A percentile compares a stretch with the other conserved stretches of the same genome.
These are phyloP conservation scores for Drosophila nebulosa DNA, from an alignment of 1,140 invertebrate genomes.

Conservation along the genomic window DNA sequence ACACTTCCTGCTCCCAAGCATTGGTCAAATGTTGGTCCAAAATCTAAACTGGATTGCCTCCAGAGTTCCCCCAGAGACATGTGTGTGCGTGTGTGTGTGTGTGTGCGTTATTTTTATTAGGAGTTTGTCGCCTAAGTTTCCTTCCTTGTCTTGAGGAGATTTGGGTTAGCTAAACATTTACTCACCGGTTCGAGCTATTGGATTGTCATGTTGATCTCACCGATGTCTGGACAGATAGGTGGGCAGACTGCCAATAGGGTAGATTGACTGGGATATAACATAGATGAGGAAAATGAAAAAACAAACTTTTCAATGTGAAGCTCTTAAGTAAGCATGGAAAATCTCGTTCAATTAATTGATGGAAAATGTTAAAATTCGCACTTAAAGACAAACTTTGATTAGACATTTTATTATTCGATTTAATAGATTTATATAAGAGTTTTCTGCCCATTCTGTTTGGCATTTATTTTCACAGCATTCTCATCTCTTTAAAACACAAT, in stretches of 20 bases:
- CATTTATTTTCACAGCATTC: too few relatives aligned
- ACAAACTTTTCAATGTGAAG: neutral
- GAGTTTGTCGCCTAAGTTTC: slow-evolving; percentile 35
- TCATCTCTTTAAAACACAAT: neutral
- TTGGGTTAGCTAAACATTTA: slow-evolving; percentile 71
- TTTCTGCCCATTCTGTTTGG: too few relatives aligned
- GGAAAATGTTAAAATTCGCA: too few relatives aligned
- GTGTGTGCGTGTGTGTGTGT: neutral
- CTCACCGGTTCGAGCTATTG: slow-evolving; percentile 18
- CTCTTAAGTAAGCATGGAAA: too few relatives aligned
- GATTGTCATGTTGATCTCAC: slow-evolving; percentile 18
- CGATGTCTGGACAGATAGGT: neutral
- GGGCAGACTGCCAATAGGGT: slow-evolving; percentile 1
- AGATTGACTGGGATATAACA: neutral
- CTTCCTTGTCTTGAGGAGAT: slow-evolving; percentile 62
- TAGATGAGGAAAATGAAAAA: slow-evolving; percentile 7
- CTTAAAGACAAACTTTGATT: too few relatives aligned
- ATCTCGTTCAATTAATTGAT: too few relatives aligned
- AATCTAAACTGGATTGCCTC: slow-evolving; percentile 72
- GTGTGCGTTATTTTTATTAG: slow-evolving; percentile 2
- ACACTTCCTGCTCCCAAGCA: slow-evolving; percentile 64
- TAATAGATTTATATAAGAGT: too few relatives aligned
- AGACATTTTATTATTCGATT: too few relatives aligned
- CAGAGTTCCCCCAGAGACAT: slow-evolving; percentile 24
- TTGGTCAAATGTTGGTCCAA: slow-evolving; percentile 52